Conservation (phyloP, 2,888 invertebrate species). For the Yponomeuta plumbellus region DNA sequence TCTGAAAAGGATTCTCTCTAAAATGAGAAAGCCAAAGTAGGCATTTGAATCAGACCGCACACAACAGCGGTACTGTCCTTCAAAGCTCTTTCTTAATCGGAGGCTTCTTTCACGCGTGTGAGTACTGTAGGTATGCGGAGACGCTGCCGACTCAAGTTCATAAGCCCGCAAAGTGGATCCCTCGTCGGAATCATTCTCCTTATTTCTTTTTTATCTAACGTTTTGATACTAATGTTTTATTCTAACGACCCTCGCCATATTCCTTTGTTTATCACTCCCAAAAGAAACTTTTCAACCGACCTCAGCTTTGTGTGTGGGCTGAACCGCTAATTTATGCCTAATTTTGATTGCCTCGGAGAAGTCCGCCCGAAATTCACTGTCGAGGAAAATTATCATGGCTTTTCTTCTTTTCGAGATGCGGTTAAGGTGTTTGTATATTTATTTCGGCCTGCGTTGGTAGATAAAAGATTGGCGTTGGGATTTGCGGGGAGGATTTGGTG, state of each 20-base stretch:
- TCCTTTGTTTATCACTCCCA: constrained; percentile 44
- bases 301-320: constrained; percentile 56
- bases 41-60: constrained; percentile 43
- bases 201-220: constrained; percentile 39
- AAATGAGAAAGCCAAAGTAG: constrained; percentile 42
- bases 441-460: constrained; percentile 51
- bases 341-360: constrained; percentile 59
- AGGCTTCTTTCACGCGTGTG: constrained; percentile 47
- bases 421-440: constrained; percentile 70
- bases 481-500: constrained; percentile 32
- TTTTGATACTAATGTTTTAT: constrained; percentile 56
- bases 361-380: constrained; percentile 49
- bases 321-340: constrained; percentile 56
- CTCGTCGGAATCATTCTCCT: constrained; percentile 29
- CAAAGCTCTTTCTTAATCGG: constrained; percentile 42
- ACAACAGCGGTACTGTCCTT: constrained; percentile 33
- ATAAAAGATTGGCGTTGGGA: constrained; percentile 49
- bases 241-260: constrained; percentile 33
- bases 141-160: constrained; percentile 36
- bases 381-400: constrained; percentile 23
- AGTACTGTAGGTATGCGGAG: constrained; percentile 38
- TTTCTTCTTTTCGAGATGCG: constrained; percentile 49
- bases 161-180: constrained; percentile 45
- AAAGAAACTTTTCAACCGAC: constrained; percentile 43
- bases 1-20: constrained; percentile 30